phyloP scores from a whole-genome alignment of 53 echinoderm and acorn worm species.

The Luidia sarsii region DNA sequence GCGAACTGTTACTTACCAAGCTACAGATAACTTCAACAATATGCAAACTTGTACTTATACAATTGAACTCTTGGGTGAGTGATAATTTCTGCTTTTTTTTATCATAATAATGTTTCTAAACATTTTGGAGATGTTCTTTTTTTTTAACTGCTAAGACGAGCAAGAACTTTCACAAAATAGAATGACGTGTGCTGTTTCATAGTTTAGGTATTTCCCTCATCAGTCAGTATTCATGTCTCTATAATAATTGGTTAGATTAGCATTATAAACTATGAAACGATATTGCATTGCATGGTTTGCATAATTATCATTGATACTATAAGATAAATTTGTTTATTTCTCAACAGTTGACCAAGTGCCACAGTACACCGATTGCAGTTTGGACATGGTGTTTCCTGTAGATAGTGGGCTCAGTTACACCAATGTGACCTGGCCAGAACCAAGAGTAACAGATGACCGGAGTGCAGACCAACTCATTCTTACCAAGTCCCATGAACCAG shows the following conservation, averaged over 20 bases:
- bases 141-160: background rate
- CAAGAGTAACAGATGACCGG: constrained; percentile 43
- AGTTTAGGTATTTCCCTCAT: too few relatives aligned
- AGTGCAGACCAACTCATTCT: constrained; percentile 5
- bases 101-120: background rate
- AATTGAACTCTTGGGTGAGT: constrained; percentile 58
- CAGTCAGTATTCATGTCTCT: too few relatives aligned
- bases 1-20: constrained; percentile 44
- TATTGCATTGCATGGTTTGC: too few relatives aligned
- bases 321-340: constrained; percentile 1
- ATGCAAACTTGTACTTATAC: constrained; percentile 37
- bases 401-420: constrained; percentile 48
- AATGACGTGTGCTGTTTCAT: too few relatives aligned
- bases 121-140: background rate
- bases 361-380: constrained; percentile 22
- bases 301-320: too few relatives aligned
- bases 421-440: constrained; percentile 57
- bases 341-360: constrained; percentile 70
- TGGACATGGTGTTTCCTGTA: background rate
- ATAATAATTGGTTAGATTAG: too few relatives aligned
- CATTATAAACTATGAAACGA: too few relatives aligned
- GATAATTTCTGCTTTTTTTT: background rate
- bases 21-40: constrained; percentile 38
- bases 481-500: constrained; percentile 45
- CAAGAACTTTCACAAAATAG: too few relatives aligned